These are phyloP conservation scores for Crotophaga sulcirostris DNA, from an alignment of 2,113 vertebrate species.

Conservation along the genomic window DNA sequence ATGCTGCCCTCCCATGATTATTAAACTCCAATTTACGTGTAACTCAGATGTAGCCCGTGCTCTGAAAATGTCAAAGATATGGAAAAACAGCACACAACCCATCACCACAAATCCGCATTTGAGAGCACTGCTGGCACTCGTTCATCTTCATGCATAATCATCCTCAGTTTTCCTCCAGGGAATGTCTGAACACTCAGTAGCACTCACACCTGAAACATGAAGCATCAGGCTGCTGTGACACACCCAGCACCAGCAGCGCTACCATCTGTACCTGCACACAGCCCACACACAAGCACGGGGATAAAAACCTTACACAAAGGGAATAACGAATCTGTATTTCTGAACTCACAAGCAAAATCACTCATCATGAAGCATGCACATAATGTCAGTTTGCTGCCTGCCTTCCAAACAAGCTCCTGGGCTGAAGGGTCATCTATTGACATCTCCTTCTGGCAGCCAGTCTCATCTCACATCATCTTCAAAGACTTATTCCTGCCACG, in stretches of 20 bases:
- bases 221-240: accelerated
- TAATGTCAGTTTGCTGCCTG: background rate
- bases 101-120: background rate
- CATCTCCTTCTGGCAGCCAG: background rate
- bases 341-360: background rate
- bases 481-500: background rate
- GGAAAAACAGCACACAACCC: background rate
- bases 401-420: background rate
- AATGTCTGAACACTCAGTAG: background rate
- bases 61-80: background rate
- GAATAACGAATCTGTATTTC: background rate
- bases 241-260: too few relatives aligned
- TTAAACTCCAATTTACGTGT: accelerated
- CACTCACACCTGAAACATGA: background rate
- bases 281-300: too few relatives aligned
- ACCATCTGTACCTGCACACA: too few relatives aligned
- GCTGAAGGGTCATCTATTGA: background rate
- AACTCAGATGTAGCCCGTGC: background rate
- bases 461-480: background rate
- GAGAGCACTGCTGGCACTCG: background rate
- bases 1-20: accelerated
- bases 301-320: background rate
- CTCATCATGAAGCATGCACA: accelerated
- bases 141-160: background rate
- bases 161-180: background rate